Evolutionary conservation across 2,888 invertebrate genomes (phyloP).

Genomic region (Machimus rusticus): DNA sequence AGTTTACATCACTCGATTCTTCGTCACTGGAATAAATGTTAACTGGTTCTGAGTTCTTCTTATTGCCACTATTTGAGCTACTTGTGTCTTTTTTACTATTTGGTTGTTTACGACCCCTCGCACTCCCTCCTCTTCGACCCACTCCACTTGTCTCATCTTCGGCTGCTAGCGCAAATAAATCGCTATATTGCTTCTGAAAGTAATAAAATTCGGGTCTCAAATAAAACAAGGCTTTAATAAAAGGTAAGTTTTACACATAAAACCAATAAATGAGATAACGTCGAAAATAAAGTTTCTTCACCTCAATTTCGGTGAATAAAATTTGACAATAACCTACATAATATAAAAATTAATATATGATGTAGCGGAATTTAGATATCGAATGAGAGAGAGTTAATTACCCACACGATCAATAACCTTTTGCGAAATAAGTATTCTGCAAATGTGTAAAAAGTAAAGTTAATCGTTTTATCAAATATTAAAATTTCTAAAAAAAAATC

Average conservation of each 20-base stretch:
- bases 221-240: background rate
- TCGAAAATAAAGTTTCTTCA: background rate
- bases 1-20: constrained; percentile 78
- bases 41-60: constrained; percentile 63
- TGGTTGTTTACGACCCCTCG: constrained; percentile 69
- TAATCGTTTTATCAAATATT: too few species aligned
- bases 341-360: too few species aligned
- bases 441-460: too few species aligned
- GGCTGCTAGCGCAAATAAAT: constrained; percentile 88
- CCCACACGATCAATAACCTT: too few species aligned
- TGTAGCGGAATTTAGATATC: too few species aligned
- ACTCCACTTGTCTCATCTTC: constrained; percentile 79
- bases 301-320: too few species aligned
- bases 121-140: constrained; percentile 69
- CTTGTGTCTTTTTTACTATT: constrained; percentile 65
- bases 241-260: background rate
- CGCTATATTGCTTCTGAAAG: constrained; percentile 83
- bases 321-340: too few species aligned
- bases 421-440: too few species aligned
- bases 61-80: constrained; percentile 61
- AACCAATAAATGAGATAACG: constrained; percentile 28
- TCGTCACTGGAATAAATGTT: constrained; percentile 78
- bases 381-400: too few species aligned
- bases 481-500: too few species aligned
- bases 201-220: background rate